phyloP scores from a whole-genome alignment of 92 coral and sea anemone species.

The Ricordea florida region DNA sequence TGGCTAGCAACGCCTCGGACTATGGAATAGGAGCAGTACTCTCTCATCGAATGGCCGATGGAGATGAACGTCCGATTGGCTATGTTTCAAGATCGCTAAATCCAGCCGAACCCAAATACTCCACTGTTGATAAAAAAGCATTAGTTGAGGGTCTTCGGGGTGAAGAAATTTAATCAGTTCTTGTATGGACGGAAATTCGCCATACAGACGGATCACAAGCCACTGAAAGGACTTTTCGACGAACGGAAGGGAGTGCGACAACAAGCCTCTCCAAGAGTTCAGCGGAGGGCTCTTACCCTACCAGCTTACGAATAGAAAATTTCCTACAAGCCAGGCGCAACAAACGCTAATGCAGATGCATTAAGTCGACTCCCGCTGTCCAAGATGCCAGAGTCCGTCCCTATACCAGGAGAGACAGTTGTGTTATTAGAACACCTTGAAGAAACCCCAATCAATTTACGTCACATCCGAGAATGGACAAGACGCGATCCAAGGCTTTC shows the following conservation, averaged over 20 bases:
- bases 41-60: constrained; percentile 34
- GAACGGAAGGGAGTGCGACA: too few species aligned
- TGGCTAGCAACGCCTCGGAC: constrained; percentile 35
- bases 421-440: constrained; percentile 9
- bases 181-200: constrained; percentile 35
- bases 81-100: constrained; percentile 47
- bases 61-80: constrained; percentile 45
- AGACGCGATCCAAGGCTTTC: constrained; percentile 29
- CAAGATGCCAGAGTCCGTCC: constrained; percentile 5
- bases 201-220: constrained; percentile 43
- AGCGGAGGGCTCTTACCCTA: constrained; percentile 38
- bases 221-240: too few species aligned
- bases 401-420: constrained; percentile 33
- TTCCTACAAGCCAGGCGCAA: constrained; percentile 3
- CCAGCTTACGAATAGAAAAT: constrained; percentile 20
- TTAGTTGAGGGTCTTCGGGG: constrained; percentile 27
- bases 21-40: constrained; percentile 49
- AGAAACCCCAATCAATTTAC: constrained; percentile 5
- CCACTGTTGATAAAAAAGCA: constrained; percentile 33
- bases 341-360: constrained; percentile 51
- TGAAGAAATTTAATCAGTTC: constrained; percentile 45
- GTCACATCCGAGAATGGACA: constrained; percentile 10
- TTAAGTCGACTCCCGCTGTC: constrained; percentile 35
- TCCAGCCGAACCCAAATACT: constrained; percentile 27
- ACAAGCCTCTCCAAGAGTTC: constrained; percentile 27